Evolutionary conservation across 2,888 invertebrate genomes (phyloP).

Genomic region (Ypsolopha scabrella): DNA sequence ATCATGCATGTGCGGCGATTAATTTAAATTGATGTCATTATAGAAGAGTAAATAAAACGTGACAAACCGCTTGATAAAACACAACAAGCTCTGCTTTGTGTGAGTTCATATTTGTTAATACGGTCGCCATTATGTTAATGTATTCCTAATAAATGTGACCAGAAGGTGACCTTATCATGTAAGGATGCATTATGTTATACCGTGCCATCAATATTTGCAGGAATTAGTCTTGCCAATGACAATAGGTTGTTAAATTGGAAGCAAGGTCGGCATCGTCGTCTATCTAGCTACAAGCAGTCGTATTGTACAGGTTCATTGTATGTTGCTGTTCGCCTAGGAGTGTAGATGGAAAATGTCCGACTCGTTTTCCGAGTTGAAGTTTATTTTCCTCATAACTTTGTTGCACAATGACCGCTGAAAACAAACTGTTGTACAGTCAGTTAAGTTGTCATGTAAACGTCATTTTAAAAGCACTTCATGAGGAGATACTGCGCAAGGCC

Average conservation of each 20-base stretch:
- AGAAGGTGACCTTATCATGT: conserved; percentile 2
- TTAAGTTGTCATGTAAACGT: not conserved
- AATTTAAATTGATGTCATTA: not conserved
- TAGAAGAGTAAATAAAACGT: not conserved
- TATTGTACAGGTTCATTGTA: not conserved
- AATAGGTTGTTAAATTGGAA: conserved; percentile 28
- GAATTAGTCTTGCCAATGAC: conserved; percentile 15
- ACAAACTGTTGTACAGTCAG: not conserved
- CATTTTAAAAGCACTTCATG: not conserved
- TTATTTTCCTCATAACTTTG: not conserved
- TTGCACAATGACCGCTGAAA: not conserved
- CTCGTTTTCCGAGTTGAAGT: not conserved
- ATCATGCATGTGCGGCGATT: not conserved
- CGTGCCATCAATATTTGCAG: conserved; percentile 8
- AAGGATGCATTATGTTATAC: not conserved
- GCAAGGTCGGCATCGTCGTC: conserved; percentile 29
- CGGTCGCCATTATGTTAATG: too few species aligned
- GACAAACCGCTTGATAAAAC: not conserved
- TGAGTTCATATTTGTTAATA: too few species aligned
- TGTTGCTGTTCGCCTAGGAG: too few species aligned
- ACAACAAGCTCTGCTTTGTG: not conserved
- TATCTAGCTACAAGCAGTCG: conserved; percentile 22
- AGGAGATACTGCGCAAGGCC: not conserved
- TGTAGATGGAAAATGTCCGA: not conserved
- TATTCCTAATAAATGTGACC: not conserved